Percentiles rank a stretch among this genome's conserved stretches.
Evolutionary conservation across 2,888 invertebrate genomes (phyloP).

Genomic region (Thymelicus acteon): DNA sequence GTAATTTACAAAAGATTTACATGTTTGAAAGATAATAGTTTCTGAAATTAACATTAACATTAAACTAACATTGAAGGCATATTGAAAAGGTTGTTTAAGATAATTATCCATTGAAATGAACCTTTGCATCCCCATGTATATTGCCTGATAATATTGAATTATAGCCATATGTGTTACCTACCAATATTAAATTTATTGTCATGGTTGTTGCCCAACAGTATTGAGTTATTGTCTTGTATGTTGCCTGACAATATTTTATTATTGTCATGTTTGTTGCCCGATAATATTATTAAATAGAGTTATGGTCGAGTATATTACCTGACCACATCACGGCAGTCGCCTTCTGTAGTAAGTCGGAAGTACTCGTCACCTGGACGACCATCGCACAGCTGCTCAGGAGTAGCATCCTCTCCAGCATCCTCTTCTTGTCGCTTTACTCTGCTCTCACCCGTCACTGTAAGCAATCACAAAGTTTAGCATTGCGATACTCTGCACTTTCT

Average conservation of each 20-base stretch:
- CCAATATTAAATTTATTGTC: background rate
- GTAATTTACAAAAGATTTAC: slow-evolving; percentile 9
- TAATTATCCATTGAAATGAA: background rate
- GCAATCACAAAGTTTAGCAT: background rate
- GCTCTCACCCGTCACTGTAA: slow-evolving; percentile 75
- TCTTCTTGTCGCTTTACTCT: slow-evolving; percentile 88
- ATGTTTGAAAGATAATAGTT: background rate
- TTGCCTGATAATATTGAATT: too few species aligned
- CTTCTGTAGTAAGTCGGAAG: slow-evolving; percentile 92
- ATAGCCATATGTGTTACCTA: too few species aligned
- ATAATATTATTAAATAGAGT: background rate
- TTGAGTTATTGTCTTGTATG: too few species aligned
- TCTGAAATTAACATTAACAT: too few species aligned
- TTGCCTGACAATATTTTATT: too few species aligned
- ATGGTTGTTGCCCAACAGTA: background rate
- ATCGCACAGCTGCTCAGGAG: slow-evolving; percentile 93
- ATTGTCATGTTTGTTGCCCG: too few species aligned
- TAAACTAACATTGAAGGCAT: too few species aligned
- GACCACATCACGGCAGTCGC: slow-evolving; percentile 96
- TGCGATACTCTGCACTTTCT: background rate
- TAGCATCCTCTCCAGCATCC: slow-evolving; percentile 86
- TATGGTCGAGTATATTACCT: slow-evolving; percentile 85
- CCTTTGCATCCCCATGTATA: background rate
- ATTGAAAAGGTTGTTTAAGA: background rate
- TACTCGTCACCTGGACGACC: slow-evolving; percentile 96